phyloP scores from a whole-genome alignment of 2,797 vertebrate species.

The Cheirogaleus major region DNA sequence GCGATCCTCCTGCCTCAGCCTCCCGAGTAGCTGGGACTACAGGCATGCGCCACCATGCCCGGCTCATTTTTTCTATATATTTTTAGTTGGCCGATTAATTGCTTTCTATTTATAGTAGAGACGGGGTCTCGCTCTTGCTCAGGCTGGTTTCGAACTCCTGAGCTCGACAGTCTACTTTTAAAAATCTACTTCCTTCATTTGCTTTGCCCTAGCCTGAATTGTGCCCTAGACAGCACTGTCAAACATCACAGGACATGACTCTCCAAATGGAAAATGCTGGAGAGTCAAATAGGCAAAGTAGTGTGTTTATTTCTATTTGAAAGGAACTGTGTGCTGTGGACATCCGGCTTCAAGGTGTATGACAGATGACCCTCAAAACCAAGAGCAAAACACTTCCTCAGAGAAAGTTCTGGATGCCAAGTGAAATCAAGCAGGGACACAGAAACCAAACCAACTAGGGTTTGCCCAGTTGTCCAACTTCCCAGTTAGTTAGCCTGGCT shows the following conservation, averaged over 20 bases:
- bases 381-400: background rate
- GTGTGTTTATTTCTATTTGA: background rate
- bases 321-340: background rate
- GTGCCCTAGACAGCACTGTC: background rate
- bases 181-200: background rate
- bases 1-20: no score
- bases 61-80: no score
- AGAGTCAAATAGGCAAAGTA: background rate
- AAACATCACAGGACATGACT: background rate
- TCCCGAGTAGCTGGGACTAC: no score
- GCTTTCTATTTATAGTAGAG: no score
- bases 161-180: background rate
- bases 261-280: background rate
- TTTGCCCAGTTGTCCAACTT: background rate
- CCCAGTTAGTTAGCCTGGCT: background rate
- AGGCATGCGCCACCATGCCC: no score
- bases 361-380: background rate
- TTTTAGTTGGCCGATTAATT: no score
- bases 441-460: background rate
- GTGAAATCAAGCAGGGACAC: background rate
- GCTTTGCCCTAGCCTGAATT: background rate
- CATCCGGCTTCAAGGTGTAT: background rate
- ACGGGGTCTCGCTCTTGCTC: no score
- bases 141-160: no score
- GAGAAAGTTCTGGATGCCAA: background rate